Conservation (phyloP, 2,888 invertebrate species). For the Caradrina kadenii region DNA sequence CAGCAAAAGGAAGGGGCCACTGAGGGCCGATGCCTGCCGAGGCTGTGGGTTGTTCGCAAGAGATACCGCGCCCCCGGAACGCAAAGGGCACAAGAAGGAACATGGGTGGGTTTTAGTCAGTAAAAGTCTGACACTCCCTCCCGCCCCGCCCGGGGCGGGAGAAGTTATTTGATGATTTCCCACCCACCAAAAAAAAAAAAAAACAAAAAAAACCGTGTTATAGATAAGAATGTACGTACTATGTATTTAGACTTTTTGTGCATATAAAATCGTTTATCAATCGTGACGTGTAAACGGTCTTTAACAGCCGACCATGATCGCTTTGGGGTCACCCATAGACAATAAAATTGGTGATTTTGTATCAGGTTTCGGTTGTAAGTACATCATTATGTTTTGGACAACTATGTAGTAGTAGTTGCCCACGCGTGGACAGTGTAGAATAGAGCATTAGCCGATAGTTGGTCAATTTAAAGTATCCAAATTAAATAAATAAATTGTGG, state of each 20-base stretch:
- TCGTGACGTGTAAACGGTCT: constrained; percentile 34
- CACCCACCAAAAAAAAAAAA: too few relatives aligned
- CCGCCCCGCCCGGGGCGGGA: too few relatives aligned
- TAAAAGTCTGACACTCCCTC: too few relatives aligned
- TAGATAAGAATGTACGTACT: too few relatives aligned
- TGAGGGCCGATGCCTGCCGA: too few relatives aligned
- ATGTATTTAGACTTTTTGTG: background rate
- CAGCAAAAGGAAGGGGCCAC: too few relatives aligned
- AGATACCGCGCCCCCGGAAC: too few relatives aligned
- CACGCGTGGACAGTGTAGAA: constrained; percentile 4
- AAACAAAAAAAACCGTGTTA: too few relatives aligned
- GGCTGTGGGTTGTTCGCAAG: too few relatives aligned
- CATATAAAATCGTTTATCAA: background rate
- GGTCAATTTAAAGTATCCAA: background rate
- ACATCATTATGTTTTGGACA: constrained; percentile 19
- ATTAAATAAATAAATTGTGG: background rate
- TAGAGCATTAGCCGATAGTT: constrained; percentile 1
- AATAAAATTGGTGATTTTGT: constrained; percentile 44
- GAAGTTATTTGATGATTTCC: too few relatives aligned
- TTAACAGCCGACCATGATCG: constrained; percentile 3
- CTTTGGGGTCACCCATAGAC: constrained; percentile 28
- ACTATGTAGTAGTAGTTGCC: constrained; percentile 17
- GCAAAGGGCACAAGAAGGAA: too few relatives aligned
- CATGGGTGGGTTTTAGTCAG: too few relatives aligned
- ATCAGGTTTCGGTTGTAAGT: constrained; percentile 35